Evolutionary conservation across 1,140 invertebrate species (phyloP), one percentile per base, ranked within the genome.

Genomic region (Odontomachus brunneus): DNA sequence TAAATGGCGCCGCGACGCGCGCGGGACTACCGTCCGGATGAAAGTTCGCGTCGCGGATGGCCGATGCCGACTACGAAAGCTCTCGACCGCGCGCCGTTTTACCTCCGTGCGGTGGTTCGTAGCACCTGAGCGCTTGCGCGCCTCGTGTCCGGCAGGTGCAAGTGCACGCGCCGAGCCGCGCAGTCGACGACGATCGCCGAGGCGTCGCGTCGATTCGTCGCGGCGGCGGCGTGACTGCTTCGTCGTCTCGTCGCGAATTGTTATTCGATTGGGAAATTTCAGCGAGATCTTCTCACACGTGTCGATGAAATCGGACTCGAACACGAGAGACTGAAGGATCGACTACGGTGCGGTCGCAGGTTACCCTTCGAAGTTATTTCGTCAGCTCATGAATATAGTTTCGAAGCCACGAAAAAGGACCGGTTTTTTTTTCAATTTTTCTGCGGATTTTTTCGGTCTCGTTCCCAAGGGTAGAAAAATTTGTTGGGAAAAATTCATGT

Each of bases 51-150:
- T 88, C 90, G 90, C 92, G 92, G 92, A 87, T 92, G 93, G 91
- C 92, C 84, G 90, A 91, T 92, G 93, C 93, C 91, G 91, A 94
- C 93, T 94, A 92, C 92, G 92, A 92, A 93, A 89, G 92, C 90
- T 89, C 90, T 89, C 87, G 85, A 84, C 89, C 87, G 89, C 90
- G 90, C 89, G 87, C 84, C 89, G 88, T 88, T 92, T 91, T 86
- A 89, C 84, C 86, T 88, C 83, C 67, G 83, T 85, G 83, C 86
- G 87, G 66, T 72, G 76, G 78, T 82, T 69, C 88, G 86, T 83
- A 86, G 89, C 89, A 93, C 93, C 93, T 94, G 93, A 74, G 90
- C 93, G 92, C 93, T 85, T 90, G 93, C 93, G 93, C 91, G 83
- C 59, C 80, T 24, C 62, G 48, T 51, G 19, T 12, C 26, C 44